Base-by-base conservation (phyloP, 2,888 invertebrate species). In the Geophilus truncorum region DNA sequence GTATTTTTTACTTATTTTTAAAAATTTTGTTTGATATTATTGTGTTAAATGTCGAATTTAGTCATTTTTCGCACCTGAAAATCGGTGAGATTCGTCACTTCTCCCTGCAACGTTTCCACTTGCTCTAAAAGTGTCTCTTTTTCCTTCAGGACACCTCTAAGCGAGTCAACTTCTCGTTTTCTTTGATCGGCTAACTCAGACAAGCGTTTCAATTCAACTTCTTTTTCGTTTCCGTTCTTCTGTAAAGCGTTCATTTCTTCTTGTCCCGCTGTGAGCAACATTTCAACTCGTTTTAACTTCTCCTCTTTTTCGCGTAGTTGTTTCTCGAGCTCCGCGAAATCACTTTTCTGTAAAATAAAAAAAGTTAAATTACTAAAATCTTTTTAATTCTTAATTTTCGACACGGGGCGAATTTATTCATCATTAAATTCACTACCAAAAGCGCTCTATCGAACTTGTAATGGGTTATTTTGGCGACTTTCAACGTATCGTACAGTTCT, bases 191-290 rank as follows among this genome's bases (percentile, higher is more conserved):
- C 81, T 7, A 90, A 89, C 81, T 88, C 88, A 1, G 89, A 85
- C 81, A 89, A 89, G 84, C 88, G 83, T 6, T 80, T 80, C 2
- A 92, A 88, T 84, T 91, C 90, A 81, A 88, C 84, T 83, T 89
- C 86, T 51, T 78, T 78, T 18, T 78, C 36, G 12, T 18, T 23
- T 4, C 34, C n/a, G 28, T 45, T 25, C 18, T 12, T 15, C 7
- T 80, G 57, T 7, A 34, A 28, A 10, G 70, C 28, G 28, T 78
- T 57, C 15, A 77, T 70, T 40, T 81, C 77, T 21, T 81, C 80
- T 23, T 80, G 62, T 21, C 80, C 51, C 5, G 76, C 57, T 23
- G 5, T 62, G n/a, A 78, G 34, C 18, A 34, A 40, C n/a, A 78
- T 32, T 36, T 23, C 36, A 7, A 45, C 1, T 28, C 57, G 57